Percentiles rank a stretch among this genome's conserved stretches.
phyloP scores from a whole-genome alignment of 2,888 invertebrate species.

The Acanthopleura granulata region DNA sequence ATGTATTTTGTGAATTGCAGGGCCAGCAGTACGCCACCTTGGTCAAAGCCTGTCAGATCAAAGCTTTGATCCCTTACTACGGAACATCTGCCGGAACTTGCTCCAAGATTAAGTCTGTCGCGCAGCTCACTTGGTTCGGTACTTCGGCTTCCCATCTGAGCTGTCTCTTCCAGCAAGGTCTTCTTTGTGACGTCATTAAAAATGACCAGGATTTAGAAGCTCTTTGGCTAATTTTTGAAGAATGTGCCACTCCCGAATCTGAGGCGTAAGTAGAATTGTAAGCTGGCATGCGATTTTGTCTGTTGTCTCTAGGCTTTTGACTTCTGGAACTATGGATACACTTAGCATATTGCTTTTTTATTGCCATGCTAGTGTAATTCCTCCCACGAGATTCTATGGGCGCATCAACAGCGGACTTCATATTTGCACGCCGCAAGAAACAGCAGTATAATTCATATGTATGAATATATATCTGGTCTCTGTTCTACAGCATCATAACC shows the following conservation, averaged over 20 bases:
- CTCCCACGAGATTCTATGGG: no score
- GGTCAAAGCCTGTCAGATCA: constrained; percentile 9
- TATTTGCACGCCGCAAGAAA: no score
- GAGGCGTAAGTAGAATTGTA: constrained; percentile 2
- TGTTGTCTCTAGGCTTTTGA: no score
- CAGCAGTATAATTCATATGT: no score
- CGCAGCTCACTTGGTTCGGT: neutral
- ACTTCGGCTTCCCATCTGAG: neutral
- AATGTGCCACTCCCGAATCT: constrained; percentile 12
- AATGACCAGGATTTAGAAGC: neutral
- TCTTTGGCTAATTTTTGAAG: constrained; percentile 1
- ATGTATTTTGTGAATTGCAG: neutral
- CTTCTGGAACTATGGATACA: no score
- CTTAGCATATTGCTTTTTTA: no score
- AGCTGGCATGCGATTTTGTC: no score
- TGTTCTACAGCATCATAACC: neutral
- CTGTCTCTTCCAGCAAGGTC: constrained; percentile 17
- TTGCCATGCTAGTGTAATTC: no score
- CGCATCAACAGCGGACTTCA: no score
- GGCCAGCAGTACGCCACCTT: neutral
- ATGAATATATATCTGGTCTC: no score
- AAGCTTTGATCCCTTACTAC: constrained; percentile 3
- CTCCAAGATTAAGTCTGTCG: neutral
- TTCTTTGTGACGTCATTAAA: constrained; percentile 13
- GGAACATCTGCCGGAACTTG: constrained; percentile 8